Evolutionary conservation across 2,888 invertebrate species (phyloP).

Genomic region (Metacarcinus magister): DNA sequence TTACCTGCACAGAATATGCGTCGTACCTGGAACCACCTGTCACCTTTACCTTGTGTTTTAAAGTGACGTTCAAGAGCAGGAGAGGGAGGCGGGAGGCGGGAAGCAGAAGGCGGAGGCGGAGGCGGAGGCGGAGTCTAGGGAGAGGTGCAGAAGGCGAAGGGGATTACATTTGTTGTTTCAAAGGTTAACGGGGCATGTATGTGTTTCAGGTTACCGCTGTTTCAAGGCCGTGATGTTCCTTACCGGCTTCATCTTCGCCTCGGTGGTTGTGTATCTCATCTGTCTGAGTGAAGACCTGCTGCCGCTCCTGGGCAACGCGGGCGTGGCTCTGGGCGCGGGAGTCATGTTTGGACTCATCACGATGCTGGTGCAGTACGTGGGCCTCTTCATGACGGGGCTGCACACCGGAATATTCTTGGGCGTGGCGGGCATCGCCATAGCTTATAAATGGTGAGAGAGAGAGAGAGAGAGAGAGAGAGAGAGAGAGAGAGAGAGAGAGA

Average conservation of each 20-base stretch:
- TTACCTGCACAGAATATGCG: neutral
- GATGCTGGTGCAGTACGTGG: constrained; percentile 92
- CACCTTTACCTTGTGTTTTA: neutral
- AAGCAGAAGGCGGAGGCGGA: neutral
- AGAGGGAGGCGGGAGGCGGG: neutral
- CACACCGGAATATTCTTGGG: constrained; percentile 89
- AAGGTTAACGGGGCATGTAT: neutral
- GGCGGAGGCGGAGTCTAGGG: neutral
- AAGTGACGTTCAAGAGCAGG: constrained; percentile 5
- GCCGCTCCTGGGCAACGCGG: constrained; percentile 88
- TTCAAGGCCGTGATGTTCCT: constrained; percentile 95
- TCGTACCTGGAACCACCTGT: neutral
- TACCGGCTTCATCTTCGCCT: constrained; percentile 93
- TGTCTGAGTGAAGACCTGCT: constrained; percentile 92
- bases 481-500: neutral
- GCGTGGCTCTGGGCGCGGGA: constrained; percentile 90
- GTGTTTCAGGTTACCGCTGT: constrained; percentile 90
- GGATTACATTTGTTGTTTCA: neutral
- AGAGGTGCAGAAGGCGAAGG: neutral
- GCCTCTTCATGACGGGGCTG: constrained; percentile 92
- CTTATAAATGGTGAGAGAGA: constrained; percentile 80
- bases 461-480: neutral
- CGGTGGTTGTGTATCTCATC: constrained; percentile 91
- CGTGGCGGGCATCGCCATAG: constrained; percentile 87
- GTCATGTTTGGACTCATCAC: constrained; percentile 91